Evolutionary conservation across 2,797 vertebrate species (phyloP).

Genomic region (Dryobates pubescens): DNA sequence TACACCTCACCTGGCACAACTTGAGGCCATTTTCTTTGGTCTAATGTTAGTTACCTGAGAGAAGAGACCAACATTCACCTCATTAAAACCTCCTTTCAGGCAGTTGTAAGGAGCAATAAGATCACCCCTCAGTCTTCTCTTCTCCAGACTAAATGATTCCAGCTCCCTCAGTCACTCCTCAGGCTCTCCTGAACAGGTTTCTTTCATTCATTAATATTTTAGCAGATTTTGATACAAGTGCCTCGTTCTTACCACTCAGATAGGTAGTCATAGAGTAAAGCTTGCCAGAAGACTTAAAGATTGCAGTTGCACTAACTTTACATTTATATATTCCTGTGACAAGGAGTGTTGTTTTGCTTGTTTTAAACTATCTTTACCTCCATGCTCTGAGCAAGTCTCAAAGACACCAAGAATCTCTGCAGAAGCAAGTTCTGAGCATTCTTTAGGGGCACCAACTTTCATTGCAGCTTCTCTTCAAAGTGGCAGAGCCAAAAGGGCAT

Average conservation of each 20-base stretch:
- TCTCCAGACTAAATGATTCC: no score
- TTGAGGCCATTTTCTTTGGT: no score
- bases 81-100: no score
- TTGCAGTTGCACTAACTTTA: background rate
- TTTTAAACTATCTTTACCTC: background rate
- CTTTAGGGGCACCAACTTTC: background rate
- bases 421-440: background rate
- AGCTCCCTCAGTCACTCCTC: no score
- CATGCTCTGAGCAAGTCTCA: background rate
- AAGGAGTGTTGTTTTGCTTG: background rate
- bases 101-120: no score
- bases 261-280: background rate
- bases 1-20: no score
- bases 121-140: no score
- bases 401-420: background rate
- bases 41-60: no score
- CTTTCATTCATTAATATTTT: background rate
- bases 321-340: background rate
- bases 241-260: background rate
- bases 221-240: background rate
- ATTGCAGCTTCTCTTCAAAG: background rate
- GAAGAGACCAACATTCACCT: no score
- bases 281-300: background rate
- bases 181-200: background rate
- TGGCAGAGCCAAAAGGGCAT: background rate